Evolutionary conservation across 1,140 invertebrate species (phyloP).

Genomic region (Sarcophaga bullata): DNA sequence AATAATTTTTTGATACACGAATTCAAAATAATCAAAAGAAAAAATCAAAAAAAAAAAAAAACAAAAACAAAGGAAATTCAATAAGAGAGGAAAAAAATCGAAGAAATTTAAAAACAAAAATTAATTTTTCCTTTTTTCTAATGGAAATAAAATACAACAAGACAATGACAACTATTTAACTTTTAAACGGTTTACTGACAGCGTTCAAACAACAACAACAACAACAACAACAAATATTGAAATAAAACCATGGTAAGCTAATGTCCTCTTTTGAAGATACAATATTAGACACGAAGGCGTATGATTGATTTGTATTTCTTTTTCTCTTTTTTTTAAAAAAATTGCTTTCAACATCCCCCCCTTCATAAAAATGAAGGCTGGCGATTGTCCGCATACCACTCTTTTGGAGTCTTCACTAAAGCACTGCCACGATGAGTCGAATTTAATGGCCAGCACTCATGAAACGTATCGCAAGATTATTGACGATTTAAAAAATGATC

Average conservation of each 20-base stretch:
- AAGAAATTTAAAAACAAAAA: not conserved
- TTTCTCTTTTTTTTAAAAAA: too few species aligned
- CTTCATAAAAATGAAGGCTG: not conserved
- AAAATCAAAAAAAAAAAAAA: not conserved
- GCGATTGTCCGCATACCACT: constrained; percentile 55
- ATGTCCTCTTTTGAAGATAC: too few species aligned
- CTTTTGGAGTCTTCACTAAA: constrained; percentile 56
- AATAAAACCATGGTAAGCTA: too few species aligned
- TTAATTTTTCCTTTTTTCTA: not conserved
- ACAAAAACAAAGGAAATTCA: too few species aligned
- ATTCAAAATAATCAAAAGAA: not conserved
- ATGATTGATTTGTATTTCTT: not conserved
- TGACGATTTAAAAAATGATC: constrained; percentile 50
- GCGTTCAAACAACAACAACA: too few species aligned
- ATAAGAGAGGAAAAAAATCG: too few species aligned
- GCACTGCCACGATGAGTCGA: constrained; percentile 53
- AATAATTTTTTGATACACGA: constrained; percentile 25
- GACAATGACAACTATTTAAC: not conserved
- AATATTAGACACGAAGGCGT: not conserved
- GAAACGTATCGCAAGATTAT: constrained; percentile 51
- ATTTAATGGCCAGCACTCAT: constrained; percentile 50
- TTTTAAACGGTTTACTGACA: too few species aligned
- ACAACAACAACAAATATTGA: too few species aligned
- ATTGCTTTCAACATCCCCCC: too few species aligned
- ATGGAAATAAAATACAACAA: not conserved